phyloP scores from a whole-genome alignment of 53 echinoderm and acorn worm genomes.

The Luidia sarsii region DNA sequence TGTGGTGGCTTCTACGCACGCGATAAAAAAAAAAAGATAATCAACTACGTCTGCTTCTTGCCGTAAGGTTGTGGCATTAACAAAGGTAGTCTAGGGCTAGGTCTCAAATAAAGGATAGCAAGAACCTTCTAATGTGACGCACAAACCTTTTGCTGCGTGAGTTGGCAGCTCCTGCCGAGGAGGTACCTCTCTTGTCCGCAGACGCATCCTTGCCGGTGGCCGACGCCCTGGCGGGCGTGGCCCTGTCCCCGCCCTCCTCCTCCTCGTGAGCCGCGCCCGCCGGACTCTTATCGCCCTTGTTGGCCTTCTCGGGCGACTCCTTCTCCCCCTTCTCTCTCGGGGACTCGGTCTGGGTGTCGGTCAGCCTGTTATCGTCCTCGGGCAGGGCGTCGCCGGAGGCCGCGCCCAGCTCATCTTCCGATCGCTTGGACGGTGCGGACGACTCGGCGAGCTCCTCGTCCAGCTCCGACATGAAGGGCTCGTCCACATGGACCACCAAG shows the following conservation, averaged over 20 bases:
- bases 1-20: too few species aligned
- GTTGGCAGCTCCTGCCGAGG: slow-evolving; percentile 45
- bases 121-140: slow-evolving; percentile 47
- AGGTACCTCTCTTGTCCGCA: slow-evolving; percentile 62
- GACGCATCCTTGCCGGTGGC: slow-evolving; percentile 58
- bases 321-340: slow-evolving; percentile 74
- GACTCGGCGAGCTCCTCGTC: slow-evolving; percentile 84
- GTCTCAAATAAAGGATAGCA: slow-evolving; percentile 42
- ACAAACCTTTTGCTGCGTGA: slow-evolving; percentile 94
- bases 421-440: slow-evolving; percentile 37
- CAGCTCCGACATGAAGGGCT: slow-evolving; percentile 87
- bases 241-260: slow-evolving; percentile 65
- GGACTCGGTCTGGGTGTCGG: slow-evolving; percentile 22
- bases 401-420: slow-evolving; percentile 44
- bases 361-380: slow-evolving; percentile 40
- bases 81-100: slow-evolving; percentile 45
- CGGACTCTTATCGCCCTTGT: slow-evolving; percentile 32
- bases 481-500: slow-evolving; percentile 95
- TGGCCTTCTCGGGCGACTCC: slow-evolving; percentile 65
- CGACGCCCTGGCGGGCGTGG: slow-evolving; percentile 46
- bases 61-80: too few species aligned
- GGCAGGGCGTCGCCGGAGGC: slow-evolving; percentile 30
- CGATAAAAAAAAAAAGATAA: too few species aligned
- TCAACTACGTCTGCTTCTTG: too few species aligned
- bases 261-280: slow-evolving; percentile 56